Evolutionary conservation across 2,888 invertebrate species (phyloP).

Genomic region (Pocota personata): DNA sequence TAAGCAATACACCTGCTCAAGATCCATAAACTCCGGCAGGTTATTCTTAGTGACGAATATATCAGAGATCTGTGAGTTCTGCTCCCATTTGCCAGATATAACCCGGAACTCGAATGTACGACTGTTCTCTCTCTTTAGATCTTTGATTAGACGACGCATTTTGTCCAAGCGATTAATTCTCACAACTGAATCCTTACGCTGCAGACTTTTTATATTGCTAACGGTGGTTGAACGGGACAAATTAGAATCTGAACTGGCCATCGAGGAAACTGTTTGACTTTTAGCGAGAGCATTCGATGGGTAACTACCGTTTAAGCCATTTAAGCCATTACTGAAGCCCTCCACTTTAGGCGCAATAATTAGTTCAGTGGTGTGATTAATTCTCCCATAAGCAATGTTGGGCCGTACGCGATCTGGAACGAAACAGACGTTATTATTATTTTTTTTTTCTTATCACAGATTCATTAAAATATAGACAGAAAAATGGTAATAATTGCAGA

Average conservation of each 20-base stretch:
- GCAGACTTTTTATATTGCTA: conserved; percentile 76
- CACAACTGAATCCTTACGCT: conserved; percentile 64
- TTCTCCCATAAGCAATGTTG: conserved; percentile 83
- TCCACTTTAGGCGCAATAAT: conserved; percentile 81
- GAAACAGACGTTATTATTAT: neutral
- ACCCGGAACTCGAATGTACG: conserved; percentile 81
- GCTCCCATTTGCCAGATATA: conserved; percentile 80
- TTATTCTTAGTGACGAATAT: conserved; percentile 80
- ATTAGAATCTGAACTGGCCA: conserved; percentile 61
- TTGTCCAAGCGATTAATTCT: conserved; percentile 79
- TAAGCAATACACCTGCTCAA: conserved; percentile 79
- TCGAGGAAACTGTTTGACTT: conserved; percentile 70
- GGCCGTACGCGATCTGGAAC: conserved; percentile 84
- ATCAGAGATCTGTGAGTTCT: conserved; percentile 80
- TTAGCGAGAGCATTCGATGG: conserved; percentile 63
- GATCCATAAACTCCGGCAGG: conserved; percentile 81
- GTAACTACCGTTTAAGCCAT: conserved; percentile 56
- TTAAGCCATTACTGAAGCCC: conserved; percentile 77
- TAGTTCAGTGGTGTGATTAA: conserved; percentile 85
- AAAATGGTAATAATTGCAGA: too few relatives aligned
- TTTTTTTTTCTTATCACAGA: too few relatives aligned
- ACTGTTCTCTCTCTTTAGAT: conserved; percentile 79
- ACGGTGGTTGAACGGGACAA: conserved; percentile 79
- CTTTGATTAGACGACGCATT: conserved; percentile 80
- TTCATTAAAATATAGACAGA: too few relatives aligned